Evolutionary conservation across 2,888 invertebrate genomes (phyloP).

Genomic region (Megamerina dolium): DNA sequence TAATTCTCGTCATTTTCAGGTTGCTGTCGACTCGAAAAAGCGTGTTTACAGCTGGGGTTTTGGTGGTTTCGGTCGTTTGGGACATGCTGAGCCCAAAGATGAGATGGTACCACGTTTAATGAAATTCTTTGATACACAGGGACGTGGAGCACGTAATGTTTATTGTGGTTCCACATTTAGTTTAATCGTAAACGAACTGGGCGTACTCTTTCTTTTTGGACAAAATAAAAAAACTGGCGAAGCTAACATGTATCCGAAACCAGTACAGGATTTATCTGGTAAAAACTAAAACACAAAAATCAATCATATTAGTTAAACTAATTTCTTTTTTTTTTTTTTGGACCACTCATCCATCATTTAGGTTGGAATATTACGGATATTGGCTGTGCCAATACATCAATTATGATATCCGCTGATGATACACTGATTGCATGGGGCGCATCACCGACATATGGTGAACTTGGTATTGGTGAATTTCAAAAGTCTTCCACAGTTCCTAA

Average conservation of each 20-base stretch:
- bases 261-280: conserved; percentile 82
- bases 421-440: conserved; percentile 88
- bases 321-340: not conserved
- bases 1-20: too few relatives aligned
- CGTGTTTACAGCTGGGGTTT: conserved; percentile 93
- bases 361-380: conserved; percentile 87
- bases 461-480: conserved; percentile 84
- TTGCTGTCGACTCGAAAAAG: conserved; percentile 81
- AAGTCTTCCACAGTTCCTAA: conserved; percentile 83
- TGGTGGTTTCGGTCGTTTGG: conserved; percentile 88
- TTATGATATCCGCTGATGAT: conserved; percentile 84
- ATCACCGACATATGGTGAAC: conserved; percentile 89
- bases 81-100: conserved; percentile 89
- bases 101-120: conserved; percentile 82
- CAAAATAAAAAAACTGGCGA: conserved; percentile 90
- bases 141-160: conserved; percentile 74
- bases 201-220: conserved; percentile 74
- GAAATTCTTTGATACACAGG: conserved; percentile 81
- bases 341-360: conserved; percentile 24
- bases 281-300: conserved; percentile 13
- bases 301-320: not conserved
- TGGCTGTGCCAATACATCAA: conserved; percentile 76
- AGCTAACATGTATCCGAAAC: conserved; percentile 95
- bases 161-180: conserved; percentile 83
- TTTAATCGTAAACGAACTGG: conserved; percentile 74